Percentiles rank a stretch among this genome's conserved stretches.
Evolutionary conservation across 2,797 vertebrate species (phyloP).

Genomic region (Danio kyathit): DNA sequence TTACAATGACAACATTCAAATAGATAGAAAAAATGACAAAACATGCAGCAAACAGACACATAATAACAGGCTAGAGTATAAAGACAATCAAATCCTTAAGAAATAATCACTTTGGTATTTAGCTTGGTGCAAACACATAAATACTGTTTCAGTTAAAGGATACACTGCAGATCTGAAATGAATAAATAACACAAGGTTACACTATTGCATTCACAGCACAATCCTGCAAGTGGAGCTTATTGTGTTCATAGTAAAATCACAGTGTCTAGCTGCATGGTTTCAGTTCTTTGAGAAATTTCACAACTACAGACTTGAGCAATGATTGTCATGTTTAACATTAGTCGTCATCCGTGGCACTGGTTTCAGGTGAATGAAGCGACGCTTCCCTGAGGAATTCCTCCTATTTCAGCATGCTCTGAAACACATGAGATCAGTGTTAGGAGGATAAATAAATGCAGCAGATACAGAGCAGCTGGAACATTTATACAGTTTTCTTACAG

Average conservation of each 20-base stretch:
- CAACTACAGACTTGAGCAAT: not conserved
- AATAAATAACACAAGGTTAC: constrained; percentile 42
- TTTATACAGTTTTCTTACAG: constrained; percentile 79
- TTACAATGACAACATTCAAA: constrained; percentile 1
- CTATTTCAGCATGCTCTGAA: constrained; percentile 94
- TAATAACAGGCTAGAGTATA: not conserved
- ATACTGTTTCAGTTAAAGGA: constrained; percentile 18
- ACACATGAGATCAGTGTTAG: constrained; percentile 14
- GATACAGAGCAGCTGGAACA: not conserved
- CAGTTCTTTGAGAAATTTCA: not conserved
- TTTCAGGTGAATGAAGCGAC: constrained; percentile 75
- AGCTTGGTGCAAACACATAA: constrained; percentile 22
- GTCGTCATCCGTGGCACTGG: constrained; percentile 79
- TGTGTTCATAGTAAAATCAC: constrained; percentile 15
- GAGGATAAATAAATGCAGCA: not conserved
- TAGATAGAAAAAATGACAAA: constrained; percentile 25
- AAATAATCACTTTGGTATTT: constrained; percentile 23
- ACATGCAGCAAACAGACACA: constrained; percentile 31
- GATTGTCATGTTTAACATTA: constrained; percentile 70
- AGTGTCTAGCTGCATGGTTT: constrained; percentile 1
- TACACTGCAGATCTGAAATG: constrained; percentile 15
- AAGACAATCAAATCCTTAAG: not conserved
- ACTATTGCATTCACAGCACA: constrained; percentile 10
- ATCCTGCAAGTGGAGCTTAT: not conserved
- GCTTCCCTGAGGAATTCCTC: constrained; percentile 88